Conservation (phyloP, 1,140 invertebrate species). For the Lepidotrigona ventralis region DNA sequence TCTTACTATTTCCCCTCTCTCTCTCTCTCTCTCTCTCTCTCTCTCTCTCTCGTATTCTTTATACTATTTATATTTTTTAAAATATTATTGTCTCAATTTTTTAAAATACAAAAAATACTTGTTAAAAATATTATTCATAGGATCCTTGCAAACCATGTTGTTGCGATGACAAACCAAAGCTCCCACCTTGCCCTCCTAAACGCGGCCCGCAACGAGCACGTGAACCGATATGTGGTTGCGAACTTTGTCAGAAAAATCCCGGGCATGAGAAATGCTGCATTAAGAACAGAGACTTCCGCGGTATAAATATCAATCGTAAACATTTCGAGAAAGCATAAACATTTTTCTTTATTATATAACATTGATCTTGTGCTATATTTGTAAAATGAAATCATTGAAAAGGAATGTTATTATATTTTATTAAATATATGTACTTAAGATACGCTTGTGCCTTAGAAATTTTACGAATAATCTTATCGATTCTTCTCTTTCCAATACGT, state of each 20-base stretch:
- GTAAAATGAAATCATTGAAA: neutral
- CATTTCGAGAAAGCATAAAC: conserved; percentile 41
- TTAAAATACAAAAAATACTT: neutral
- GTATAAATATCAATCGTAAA: neutral
- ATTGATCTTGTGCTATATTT: neutral
- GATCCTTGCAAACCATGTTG: conserved; percentile 57
- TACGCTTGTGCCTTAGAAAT: neutral
- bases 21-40: no score
- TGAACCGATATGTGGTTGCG: conserved; percentile 54
- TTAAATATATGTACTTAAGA: neutral
- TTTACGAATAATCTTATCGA: conserved; percentile 16
- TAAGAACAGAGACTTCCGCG: conserved; percentile 22
- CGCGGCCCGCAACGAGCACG: conserved; percentile 32
- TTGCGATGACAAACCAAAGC: conserved; percentile 33
- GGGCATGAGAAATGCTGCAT: conserved; percentile 54
- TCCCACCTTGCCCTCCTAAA: conserved; percentile 59
- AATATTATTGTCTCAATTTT: neutral
- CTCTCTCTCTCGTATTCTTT: neutral
- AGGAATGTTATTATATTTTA: neutral
- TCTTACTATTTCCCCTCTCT: no score
- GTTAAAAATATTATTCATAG: conserved; percentile 36
- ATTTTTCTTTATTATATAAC: neutral
- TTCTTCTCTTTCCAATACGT: neutral
- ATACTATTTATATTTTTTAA: neutral
- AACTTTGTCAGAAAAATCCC: conserved; percentile 55